Percentiles rank a stretch among this genome's conserved stretches.
These are phyloP conservation scores for Lucifuga dentata DNA, from an alignment of 2,113 vertebrate genomes.

Conservation along the genomic window DNA sequence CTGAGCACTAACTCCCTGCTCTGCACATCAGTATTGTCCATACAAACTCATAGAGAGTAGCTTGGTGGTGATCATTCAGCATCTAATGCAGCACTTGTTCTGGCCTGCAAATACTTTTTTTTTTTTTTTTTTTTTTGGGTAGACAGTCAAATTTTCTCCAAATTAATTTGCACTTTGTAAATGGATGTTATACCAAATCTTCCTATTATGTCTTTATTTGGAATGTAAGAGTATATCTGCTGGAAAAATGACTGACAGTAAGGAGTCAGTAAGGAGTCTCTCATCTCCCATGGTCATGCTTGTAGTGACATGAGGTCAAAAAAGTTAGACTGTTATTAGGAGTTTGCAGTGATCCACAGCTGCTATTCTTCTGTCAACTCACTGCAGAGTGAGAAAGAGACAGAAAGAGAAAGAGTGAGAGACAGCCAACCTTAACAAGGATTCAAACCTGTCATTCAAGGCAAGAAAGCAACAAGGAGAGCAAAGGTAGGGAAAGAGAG, in stretches of 20 bases:
- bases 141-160: not conserved
- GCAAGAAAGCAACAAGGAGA: conserved; percentile 37
- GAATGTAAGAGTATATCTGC: conserved; percentile 2
- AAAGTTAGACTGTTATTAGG: conserved; percentile 43
- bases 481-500: conserved; percentile 43
- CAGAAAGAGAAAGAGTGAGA: conserved; percentile 1
- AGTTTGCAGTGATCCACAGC: conserved; percentile 33
- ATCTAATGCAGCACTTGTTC: conserved; percentile 13
- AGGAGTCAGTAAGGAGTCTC: conserved; percentile 18
- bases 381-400: conserved; percentile 18
- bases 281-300: conserved; percentile 30
- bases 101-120: not conserved
- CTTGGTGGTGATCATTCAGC: conserved; percentile 3
- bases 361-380: conserved; percentile 39
- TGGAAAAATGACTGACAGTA: conserved; percentile 20
- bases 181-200: not conserved
- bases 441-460: conserved; percentile 68
- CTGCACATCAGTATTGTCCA: conserved; percentile 36
- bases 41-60: not conserved
- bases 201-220: not conserved
- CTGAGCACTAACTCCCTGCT: conserved; percentile 3
- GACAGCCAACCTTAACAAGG: conserved; percentile 36
- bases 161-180: not conserved
- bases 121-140: not conserved
- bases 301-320: conserved; percentile 46